Percentiles rank a stretch among this genome's conserved stretches.
These are phyloP conservation scores for Cosmia trapezina DNA, from an alignment of 2,888 invertebrate species.

Conservation along the genomic window DNA sequence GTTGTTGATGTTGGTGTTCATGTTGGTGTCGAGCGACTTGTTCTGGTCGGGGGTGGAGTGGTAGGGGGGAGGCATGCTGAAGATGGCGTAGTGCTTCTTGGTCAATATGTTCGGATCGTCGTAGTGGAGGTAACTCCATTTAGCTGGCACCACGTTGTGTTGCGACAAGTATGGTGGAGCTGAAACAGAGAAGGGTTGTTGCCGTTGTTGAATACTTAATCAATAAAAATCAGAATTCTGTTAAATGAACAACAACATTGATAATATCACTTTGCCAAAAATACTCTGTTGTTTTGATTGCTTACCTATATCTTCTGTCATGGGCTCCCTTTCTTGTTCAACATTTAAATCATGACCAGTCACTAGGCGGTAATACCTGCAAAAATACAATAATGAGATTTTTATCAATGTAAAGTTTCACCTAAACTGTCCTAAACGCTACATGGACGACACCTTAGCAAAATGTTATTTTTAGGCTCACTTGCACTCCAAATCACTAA, in stretches of 20 bases:
- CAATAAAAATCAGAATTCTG: not conserved
- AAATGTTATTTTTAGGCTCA: not conserved
- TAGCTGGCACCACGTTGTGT: slow-evolving; percentile 94
- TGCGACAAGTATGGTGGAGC: slow-evolving; percentile 96
- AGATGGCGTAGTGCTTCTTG: slow-evolving; percentile 92
- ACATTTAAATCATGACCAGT: slow-evolving; percentile 92
- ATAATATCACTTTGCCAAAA: too few relatives aligned
- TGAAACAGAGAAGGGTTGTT: slow-evolving; percentile 76
- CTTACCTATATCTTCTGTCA: slow-evolving; percentile 92
- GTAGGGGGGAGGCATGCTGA: slow-evolving; percentile 94
- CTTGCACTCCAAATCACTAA: too few relatives aligned
- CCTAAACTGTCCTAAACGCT: not conserved
- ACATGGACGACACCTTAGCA: not conserved
- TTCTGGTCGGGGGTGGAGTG: slow-evolving; percentile 91
- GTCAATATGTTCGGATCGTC: slow-evolving; percentile 86
- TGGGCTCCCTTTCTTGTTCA: slow-evolving; percentile 92
- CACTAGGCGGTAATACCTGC: slow-evolving; percentile 91
- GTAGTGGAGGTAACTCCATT: slow-evolving; percentile 94
- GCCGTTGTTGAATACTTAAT: not conserved
- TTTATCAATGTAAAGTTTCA: not conserved
- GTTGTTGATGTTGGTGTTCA: slow-evolving; percentile 92
- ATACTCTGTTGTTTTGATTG: not conserved
- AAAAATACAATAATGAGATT: not conserved
- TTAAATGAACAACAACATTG: too few relatives aligned
- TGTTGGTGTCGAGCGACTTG: slow-evolving; percentile 91